Evolutionary conservation across 2,888 invertebrate genomes (phyloP), one percentile per base, ranked within the genome.

Genomic region (Ferdinandea cuprea): DNA sequence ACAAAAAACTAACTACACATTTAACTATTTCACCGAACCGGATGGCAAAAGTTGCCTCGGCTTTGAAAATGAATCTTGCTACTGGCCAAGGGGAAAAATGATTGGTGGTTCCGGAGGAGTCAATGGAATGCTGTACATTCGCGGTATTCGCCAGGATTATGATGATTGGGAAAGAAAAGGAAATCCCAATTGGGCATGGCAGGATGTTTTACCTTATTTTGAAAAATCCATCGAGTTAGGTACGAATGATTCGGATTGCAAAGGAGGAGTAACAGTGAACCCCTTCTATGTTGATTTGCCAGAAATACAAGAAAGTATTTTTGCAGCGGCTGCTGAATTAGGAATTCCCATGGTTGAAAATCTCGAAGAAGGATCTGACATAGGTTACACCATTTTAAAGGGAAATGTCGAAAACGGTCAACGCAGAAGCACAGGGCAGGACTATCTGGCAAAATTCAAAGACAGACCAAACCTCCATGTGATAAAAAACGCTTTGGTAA

Each of bases 121-220:
- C 2, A 95, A 95, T 88, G 93, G 91, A 9, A 94, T 95, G 94
- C 72, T 94, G 0, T 94, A 95, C 87, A 88, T 94, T 0, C 91
- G 93, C 3, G 95, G 95, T 0, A 93, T 94, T 88, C 92, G 92
- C 3, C 87, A 87, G 2, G 95, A 95, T 87, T 95, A 92, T 86
- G 93, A 95, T 86, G 87, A 90, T 0, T 95, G 95, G 95, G 91
- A 92, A 6, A 86, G 87, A 0, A 50, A 91, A 37, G 95, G 95
- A 0, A 94, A 94, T 86, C 76, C 87, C 0, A 93, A 93, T 0
- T 95, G 95, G 95, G 91, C 95, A 1, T 97, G 93, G 89, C 93
- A 96, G 35, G 94, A 95, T 83, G 93, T 96, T 0, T 89, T 96
- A 56, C 94, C 94, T 0, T 96, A 95, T 88, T 97, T 96, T 88